A percentile compares a stretch with the other conserved stretches of the same genome.
Conservation (phyloP, 2,888 invertebrate species). For the Tenthredo notha region DNA sequence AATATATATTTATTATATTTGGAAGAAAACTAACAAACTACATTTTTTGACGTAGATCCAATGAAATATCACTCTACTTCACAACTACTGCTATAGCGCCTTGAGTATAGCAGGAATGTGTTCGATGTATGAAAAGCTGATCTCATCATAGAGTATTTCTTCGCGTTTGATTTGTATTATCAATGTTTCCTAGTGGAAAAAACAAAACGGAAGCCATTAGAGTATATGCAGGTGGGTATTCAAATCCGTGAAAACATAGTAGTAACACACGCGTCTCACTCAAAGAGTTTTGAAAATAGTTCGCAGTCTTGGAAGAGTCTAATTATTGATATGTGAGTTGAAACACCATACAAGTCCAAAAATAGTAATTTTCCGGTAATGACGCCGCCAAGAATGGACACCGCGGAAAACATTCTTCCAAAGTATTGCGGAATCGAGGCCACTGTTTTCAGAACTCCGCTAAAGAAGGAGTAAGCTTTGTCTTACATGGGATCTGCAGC, state of each 20-base stretch:
- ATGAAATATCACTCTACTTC: neutral
- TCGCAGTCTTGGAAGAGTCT: neutral
- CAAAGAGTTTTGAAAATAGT: neutral
- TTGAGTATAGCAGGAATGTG: slow-evolving; percentile 63
- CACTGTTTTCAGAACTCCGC: too few relatives aligned
- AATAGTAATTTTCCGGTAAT: too few relatives aligned
- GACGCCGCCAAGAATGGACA: too few relatives aligned
- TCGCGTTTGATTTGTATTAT: slow-evolving; percentile 66
- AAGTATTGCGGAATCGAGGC: too few relatives aligned
- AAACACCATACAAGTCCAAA: too few relatives aligned
- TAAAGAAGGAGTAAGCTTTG: too few relatives aligned
- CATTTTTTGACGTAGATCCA: neutral
- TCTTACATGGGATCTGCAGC: too few relatives aligned
- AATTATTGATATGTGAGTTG: too few relatives aligned
- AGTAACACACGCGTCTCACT: neutral
- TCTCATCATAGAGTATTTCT: slow-evolving; percentile 63
- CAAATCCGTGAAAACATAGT: neutral
- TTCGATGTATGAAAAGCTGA: slow-evolving; percentile 64
- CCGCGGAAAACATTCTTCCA: too few relatives aligned
- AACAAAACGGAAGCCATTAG: neutral
- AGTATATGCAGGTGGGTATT: neutral
- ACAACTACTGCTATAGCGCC: slow-evolving; percentile 16
- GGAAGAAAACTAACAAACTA: neutral
- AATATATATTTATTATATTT: neutral
- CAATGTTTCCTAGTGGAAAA: slow-evolving; percentile 66